Evolutionary conservation across 2,888 invertebrate genomes (phyloP).

Genomic region (Odiellus spinosus): DNA sequence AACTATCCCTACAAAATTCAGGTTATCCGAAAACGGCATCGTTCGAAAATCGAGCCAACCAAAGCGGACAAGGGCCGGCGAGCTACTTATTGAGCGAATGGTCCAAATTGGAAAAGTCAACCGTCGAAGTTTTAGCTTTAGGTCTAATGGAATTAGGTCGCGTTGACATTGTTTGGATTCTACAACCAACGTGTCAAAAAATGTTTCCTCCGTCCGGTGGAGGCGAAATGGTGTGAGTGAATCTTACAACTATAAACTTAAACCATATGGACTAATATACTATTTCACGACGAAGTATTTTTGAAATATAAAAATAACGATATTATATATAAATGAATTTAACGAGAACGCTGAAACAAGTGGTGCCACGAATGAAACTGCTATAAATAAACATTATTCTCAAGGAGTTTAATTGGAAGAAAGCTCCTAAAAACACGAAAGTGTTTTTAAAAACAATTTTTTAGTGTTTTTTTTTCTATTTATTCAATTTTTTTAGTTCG

Average conservation of each 20-base stretch:
- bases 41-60: not conserved
- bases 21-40: not conserved
- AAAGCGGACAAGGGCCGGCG: not conserved
- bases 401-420: too few species aligned
- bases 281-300: too few species aligned
- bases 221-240: not conserved
- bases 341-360: too few species aligned
- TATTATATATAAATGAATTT: too few species aligned
- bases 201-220: not conserved
- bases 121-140: not conserved
- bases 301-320: too few species aligned
- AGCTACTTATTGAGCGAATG: not conserved
- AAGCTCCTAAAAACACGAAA: too few species aligned
- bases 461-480: too few species aligned
- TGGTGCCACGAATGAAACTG: too few species aligned
- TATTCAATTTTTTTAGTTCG: too few species aligned
- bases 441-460: too few species aligned
- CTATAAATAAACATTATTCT: too few species aligned
- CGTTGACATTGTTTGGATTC: not conserved
- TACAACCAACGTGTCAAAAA: conserved; percentile 1
- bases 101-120: not conserved
- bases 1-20: not conserved
- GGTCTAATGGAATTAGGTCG: not conserved
- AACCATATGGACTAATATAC: too few species aligned
- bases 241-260: not conserved